Conservation (phyloP, 2,113 vertebrate species). For the Leuciscus idus region DNA sequence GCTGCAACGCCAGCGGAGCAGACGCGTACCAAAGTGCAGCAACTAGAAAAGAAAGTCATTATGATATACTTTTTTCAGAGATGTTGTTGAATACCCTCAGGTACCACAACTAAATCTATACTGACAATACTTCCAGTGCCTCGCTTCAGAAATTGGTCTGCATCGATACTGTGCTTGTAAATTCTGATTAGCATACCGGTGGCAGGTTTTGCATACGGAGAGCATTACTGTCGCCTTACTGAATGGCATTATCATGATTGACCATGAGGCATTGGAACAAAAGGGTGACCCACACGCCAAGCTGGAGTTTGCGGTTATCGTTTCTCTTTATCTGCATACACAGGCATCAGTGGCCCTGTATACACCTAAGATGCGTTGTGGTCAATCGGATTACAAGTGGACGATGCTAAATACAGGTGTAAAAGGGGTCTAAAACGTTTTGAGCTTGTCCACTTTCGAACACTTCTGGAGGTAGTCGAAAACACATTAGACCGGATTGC, state of each 20-base stretch:
- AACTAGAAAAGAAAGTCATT: conserved; percentile 15
- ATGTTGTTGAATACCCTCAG: conserved; percentile 9
- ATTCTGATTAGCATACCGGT: conserved; percentile 68
- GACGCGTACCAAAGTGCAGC: neutral
- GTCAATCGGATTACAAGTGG: too few species aligned
- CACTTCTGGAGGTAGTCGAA: too few species aligned
- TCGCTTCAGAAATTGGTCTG: conserved; percentile 17
- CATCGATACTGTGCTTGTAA: conserved; percentile 1
- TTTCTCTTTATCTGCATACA: conserved; percentile 26
- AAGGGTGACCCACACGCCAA: neutral
- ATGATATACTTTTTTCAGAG: neutral
- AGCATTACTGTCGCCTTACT: conserved; percentile 75
- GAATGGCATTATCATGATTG: conserved; percentile 69
- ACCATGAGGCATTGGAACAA: conserved; percentile 17
- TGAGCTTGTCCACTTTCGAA: too few species aligned
- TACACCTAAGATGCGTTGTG: too few species aligned
- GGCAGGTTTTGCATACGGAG: conserved; percentile 66
- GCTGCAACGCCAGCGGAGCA: neutral
- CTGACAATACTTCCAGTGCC: conserved; percentile 33
- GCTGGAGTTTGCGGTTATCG: conserved; percentile 25
- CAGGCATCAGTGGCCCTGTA: neutral
- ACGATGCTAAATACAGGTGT: too few species aligned
- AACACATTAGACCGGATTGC: too few species aligned
- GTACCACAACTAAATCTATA: conserved; percentile 3
- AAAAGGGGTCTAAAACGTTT: too few species aligned